A percentile compares a stretch with the other conserved stretches of the same genome.
Conservation (phyloP, 2,888 invertebrate species). For the Quadroppia sp. region DNA sequence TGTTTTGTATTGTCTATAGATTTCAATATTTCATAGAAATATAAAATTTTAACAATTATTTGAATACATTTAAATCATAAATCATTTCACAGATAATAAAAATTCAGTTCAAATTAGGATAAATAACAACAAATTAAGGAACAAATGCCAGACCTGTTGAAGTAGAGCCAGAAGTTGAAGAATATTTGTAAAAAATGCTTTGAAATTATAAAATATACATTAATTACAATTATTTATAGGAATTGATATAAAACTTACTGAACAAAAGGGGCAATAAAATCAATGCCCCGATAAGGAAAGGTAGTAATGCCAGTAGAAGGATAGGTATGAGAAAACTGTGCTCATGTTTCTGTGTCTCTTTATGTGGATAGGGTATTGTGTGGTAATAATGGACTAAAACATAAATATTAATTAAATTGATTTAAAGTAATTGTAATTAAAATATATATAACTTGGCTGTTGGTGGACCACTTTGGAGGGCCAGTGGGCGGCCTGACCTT, state of each 20-base stretch:
- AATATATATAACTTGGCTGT: constrained; percentile 10
- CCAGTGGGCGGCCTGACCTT: not conserved
- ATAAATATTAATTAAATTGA: not conserved
- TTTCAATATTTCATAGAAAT: not conserved
- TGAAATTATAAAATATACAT: not conserved
- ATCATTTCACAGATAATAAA: not conserved
- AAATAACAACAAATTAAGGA: not conserved
- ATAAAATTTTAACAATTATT: not conserved
- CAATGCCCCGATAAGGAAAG: not conserved
- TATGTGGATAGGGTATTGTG: not conserved
- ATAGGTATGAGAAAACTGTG: not conserved
- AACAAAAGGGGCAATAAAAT: not conserved
- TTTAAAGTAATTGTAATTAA: not conserved
- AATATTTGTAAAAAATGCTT: constrained; percentile 13
- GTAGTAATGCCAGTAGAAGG: not conserved
- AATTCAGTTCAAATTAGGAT: not conserved
- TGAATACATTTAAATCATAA: not conserved
- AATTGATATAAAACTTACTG: not conserved
- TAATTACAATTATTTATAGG: not conserved
- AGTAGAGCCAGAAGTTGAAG: not conserved
- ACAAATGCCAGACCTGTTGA: no score
- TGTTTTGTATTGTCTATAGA: not conserved
- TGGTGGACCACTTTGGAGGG: not conserved
- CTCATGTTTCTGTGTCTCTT: not conserved
- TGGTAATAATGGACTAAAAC: not conserved